Base-by-base conservation (phyloP, 2,113 vertebrate species). In the Passer montanus region DNA sequence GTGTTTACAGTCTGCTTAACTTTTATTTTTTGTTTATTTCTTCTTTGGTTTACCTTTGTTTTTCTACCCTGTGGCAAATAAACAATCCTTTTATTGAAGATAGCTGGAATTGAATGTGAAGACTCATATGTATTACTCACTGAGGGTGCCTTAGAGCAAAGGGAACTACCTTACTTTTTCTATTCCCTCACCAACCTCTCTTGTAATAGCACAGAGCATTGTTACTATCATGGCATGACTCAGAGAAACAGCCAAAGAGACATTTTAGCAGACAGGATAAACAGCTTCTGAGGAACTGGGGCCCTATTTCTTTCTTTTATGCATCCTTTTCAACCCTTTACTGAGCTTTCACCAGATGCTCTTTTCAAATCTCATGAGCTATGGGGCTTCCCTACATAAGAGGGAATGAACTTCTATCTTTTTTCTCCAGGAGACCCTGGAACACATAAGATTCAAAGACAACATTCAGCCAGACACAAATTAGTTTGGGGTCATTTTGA, bases 1-100 rank as follows among this genome's bases (percentile, higher is more conserved):
- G 90, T 86, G 75, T 75, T 96, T 93, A 87, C 55, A 91, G 85
- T 83, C 90, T 92, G 83, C 82, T 88, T 80, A 95, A 95, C 67
- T 93, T 93, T 63, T 90, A 44, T 87, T 88, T 89, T 89, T 50
- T 90, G n/a, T 88, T 92, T 80, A 92, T 92, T 94, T 93, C 70
- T 79, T 92, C 83, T 87, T 92, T 66, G 47, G 37, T 79, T 93
- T 90, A 93, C 87, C 89, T 97, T 80, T 95, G 60, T 58, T 94
- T 95, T 93, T 55, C 64, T 94, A 76, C 75, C 94, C 90, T 79
- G 70, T 84, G 70, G 94, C 77, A 95, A 96, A 93, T 84, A 96
- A 96, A 96, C 74, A 88, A 84, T 95, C 60, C 64, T 92, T 94
- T 97, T 96, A 95, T 96, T 95, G 95, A 96, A 93, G 93, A 96